Evolutionary conservation across 1,140 invertebrate genomes (phyloP).

Genomic region (Psix sp.): DNA sequence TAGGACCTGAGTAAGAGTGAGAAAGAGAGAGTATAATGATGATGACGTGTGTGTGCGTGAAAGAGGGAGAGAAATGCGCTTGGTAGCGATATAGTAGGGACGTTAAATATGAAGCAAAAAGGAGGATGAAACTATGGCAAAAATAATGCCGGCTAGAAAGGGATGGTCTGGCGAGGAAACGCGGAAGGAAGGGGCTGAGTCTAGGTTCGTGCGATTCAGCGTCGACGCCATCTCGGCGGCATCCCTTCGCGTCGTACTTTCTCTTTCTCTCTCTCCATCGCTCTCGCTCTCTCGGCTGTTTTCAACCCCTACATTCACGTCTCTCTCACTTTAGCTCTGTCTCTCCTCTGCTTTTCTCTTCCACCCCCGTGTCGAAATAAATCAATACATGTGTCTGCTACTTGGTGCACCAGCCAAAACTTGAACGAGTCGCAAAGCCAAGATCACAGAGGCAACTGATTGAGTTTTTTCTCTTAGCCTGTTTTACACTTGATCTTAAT

Average conservation of each 20-base stretch:
- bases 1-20: slow-evolving; percentile 2
- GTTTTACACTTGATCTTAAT: too few species aligned
- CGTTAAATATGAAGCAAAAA: background rate
- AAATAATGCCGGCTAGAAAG: background rate
- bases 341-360: slow-evolving; percentile 52
- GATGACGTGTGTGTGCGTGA: too few species aligned
- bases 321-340: slow-evolving; percentile 30
- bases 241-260: slow-evolving; percentile 17
- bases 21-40: too few species aligned
- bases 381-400: slow-evolving; percentile 77
- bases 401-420: slow-evolving; percentile 66
- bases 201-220: slow-evolving; percentile 16
- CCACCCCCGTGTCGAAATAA: slow-evolving; percentile 71
- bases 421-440: slow-evolving; percentile 61
- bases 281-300: background rate
- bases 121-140: background rate
- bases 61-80: background rate
- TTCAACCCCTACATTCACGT: slow-evolving; percentile 12
- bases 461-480: too few species aligned
- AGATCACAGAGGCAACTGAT: too few species aligned
- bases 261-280: slow-evolving; percentile 18
- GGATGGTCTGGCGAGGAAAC: background rate
- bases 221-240: slow-evolving; percentile 45
- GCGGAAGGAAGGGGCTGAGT: slow-evolving; percentile 10
- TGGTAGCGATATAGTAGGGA: background rate